These are phyloP conservation scores for Halcyon malimbica DNA, from an alignment of 2,113 vertebrate genomes.

Conservation along the genomic window DNA sequence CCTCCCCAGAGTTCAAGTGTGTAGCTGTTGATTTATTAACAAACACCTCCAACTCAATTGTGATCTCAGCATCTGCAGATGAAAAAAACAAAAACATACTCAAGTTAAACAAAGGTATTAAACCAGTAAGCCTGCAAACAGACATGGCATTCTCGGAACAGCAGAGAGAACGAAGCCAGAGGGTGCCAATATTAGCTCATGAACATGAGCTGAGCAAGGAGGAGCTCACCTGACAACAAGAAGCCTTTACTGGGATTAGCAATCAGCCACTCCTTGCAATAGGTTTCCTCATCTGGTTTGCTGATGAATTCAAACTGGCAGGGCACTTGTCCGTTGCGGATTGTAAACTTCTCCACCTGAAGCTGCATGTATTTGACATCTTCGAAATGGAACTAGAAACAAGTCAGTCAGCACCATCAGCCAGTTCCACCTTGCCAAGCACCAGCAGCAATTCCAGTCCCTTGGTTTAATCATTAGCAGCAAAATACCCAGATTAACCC, in stretches of 20 bases:
- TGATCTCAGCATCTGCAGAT: constrained; percentile 80
- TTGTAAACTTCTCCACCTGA: constrained; percentile 81
- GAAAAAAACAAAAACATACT: background rate
- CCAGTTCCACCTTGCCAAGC: background rate
- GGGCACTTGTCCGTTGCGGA: constrained; percentile 90
- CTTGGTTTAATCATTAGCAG: constrained; percentile 19
- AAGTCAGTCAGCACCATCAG: background rate
- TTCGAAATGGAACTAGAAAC: constrained; percentile 86
- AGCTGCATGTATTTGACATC: constrained; percentile 95
- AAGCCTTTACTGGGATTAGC: constrained; percentile 91
- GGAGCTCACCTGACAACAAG: constrained; percentile 85
- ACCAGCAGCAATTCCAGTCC: background rate
- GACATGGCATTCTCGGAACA: background rate
- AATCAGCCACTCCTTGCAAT: constrained; percentile 92
- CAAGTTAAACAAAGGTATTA: background rate
- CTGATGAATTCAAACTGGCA: constrained; percentile 96
- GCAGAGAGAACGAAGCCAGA: background rate
- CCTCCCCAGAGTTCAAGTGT: constrained; percentile 84
- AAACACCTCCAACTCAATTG: constrained; percentile 91
- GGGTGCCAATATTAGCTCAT: background rate
- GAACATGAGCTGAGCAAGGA: background rate
- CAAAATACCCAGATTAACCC: background rate
- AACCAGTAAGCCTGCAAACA: background rate
- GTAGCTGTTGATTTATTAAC: constrained; percentile 93
- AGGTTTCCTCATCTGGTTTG: constrained; percentile 88